Conservation (phyloP, 2,113 vertebrate species). For the Plecotus auritus region DNA sequence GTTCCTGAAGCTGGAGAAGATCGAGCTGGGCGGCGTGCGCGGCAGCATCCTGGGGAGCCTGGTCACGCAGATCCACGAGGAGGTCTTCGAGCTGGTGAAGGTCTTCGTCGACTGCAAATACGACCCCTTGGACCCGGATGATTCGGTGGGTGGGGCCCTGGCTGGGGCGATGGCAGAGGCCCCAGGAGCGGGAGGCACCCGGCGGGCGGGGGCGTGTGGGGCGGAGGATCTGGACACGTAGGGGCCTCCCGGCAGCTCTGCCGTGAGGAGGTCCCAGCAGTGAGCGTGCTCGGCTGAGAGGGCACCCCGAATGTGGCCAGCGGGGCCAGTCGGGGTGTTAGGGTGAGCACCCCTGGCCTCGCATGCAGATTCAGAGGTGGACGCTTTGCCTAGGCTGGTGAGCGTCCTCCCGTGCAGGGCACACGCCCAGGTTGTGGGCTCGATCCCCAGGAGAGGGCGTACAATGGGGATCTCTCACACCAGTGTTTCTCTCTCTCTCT, state of each 20-base stretch:
- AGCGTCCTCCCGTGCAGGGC: too few species aligned
- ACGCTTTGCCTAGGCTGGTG: neutral
- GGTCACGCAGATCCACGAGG: slow-evolving; percentile 76
- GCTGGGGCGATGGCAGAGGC: rapidly evolving
- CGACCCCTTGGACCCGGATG: slow-evolving; percentile 79
- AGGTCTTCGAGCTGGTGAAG: slow-evolving; percentile 80
- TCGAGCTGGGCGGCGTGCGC: slow-evolving; percentile 77
- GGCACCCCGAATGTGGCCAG: rapidly evolving
- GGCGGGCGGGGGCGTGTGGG: rapidly evolving
- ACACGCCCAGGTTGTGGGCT: too few species aligned
- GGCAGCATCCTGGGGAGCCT: slow-evolving; percentile 72
- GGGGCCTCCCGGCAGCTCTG: neutral
- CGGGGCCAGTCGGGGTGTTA: rapidly evolving
- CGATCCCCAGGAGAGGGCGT: neutral
- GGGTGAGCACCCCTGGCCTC: rapidly evolving
- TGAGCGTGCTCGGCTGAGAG: rapidly evolving
- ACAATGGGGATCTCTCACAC: too few species aligned
- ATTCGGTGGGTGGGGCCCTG: slow-evolving; percentile 69
- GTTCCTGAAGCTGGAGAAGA: slow-evolving; percentile 82
- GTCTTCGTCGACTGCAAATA: slow-evolving; percentile 79
- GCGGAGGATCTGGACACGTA: rapidly evolving
- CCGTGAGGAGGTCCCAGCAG: rapidly evolving
- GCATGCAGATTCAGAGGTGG: rapidly evolving
- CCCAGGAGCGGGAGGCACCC: rapidly evolving
- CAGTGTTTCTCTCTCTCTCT: neutral